A percentile compares a stretch with the other conserved stretches of the same genome.
Evolutionary conservation across 2,113 vertebrate species (phyloP).

Genomic region (Myanophis thanlyinensis): DNA sequence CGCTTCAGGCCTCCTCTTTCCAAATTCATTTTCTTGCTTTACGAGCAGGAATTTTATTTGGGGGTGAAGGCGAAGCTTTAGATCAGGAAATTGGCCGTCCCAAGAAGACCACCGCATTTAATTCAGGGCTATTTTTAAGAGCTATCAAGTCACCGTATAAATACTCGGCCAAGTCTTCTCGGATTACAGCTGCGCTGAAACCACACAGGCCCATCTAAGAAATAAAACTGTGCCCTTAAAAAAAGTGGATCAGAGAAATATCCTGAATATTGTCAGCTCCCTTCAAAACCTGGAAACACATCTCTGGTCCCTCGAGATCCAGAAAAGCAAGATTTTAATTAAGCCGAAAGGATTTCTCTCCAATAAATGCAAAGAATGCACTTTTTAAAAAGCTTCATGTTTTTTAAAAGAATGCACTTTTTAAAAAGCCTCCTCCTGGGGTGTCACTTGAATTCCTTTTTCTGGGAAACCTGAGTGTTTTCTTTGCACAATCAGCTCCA

Average conservation of each 20-base stretch:
- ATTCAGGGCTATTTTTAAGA: constrained; percentile 48
- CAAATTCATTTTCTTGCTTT: fast-evolving
- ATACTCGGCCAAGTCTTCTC: background rate
- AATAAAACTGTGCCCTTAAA: background rate
- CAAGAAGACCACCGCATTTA: background rate
- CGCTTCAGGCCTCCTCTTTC: fast-evolving
- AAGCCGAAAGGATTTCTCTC: background rate
- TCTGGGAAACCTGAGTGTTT: background rate
- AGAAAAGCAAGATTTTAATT: constrained; percentile 2
- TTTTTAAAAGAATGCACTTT: too few relatives aligned
- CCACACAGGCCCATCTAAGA: background rate
- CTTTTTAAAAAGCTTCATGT: background rate
- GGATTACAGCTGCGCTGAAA: constrained; percentile 21
- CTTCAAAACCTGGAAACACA: background rate
- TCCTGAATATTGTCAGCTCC: too few relatives aligned
- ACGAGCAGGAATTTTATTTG: background rate
- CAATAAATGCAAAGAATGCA: background rate
- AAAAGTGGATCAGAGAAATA: background rate
- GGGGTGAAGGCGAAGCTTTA: background rate
- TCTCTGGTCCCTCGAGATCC: background rate
- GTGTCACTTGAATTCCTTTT: too few relatives aligned
- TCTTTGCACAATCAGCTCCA: background rate
- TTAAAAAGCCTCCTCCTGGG: too few relatives aligned
- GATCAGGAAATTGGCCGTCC: background rate
- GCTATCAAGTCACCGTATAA: constrained; percentile 50